Base-by-base conservation (phyloP, 2,888 invertebrate species). In the Oscheius sp. region DNA sequence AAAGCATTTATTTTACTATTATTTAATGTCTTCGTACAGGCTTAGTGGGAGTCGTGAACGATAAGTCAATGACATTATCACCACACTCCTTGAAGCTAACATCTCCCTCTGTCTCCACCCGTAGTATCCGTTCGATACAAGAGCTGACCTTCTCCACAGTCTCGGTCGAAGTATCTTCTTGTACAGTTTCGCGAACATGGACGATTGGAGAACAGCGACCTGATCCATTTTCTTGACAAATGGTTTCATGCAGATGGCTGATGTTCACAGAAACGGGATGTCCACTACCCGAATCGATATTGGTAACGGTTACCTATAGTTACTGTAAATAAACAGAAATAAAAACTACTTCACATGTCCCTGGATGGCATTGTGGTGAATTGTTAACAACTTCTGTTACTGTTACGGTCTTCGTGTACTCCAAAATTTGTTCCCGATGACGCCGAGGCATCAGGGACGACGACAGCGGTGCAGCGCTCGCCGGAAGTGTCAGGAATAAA, bases 381-480 rank as follows among this genome's bases (percentile, higher is more conserved):
- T 67, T 45, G 20, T 45, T 64, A 9, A 64, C 67, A 20, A 74
- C 69, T 71, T 76, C 76, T 32, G 76, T 76, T 41, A 74, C 74
- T 32, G 76, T 76, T 50, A 76, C 76, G 14, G 76, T 76, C 33
- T 76, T 76, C 28, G 69, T 74, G 63, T 72, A 67, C 54, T 76
- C 76, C 57, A 76, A 67, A 61, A 76, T 70, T 26, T 71, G 70
- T 41, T 75, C 75, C 33, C 75, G 67, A 61, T 72, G 73, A 66
- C 73, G 73, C 5, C 59, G 38, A 59, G 59, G 59, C 66, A 71
- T 71, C 73, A 73, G 67, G 56, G 57, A 38, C 17, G 47, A 45
- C 33, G 47, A 41, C 47, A 65, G 65, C 47, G 65, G 47, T 54
- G 47, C 28, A 28, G 65, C 65, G 28, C 54, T 54, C 54, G 65